Base-by-base conservation (phyloP, 2,113 vertebrate species). In the Aptenodytes forsteri region DNA sequence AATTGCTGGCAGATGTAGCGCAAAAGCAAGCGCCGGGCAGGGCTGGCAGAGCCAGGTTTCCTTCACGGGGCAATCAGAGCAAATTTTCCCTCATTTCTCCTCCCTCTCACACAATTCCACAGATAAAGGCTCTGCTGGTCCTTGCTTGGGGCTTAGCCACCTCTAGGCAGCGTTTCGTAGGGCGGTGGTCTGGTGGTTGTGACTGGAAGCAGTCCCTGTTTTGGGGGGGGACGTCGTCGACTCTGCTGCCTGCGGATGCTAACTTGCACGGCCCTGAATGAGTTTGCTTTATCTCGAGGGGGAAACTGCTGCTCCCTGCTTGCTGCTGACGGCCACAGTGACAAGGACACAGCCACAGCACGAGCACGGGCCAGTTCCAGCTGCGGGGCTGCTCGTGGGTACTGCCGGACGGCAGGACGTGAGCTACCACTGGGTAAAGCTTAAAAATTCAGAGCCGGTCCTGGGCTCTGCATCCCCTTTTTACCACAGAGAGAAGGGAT, bases 1-100 rank as follows among this genome's bases (percentile, higher is more conserved):
- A 1, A 4, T 10, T 27, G 23, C 64, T 8, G 14, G 13, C 52
- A 32, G 49, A n/a, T 4, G 44, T 52, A 46, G 25, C 69, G 56
- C 87, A 3, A 49, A 62, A 20, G 6, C 8, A 16, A 36, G 44
- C 2, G 0, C 26, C 2, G 3, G 2, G 1, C 2, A 0, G 38
- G 30, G 32, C 32, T 7, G 12, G 47, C 15, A 2, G n/a, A 36
- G 19, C 46, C 65, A 6, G 16, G 17, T 14, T 56, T 20, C 56
- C 55, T 46, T 84, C 65, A 0, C 0, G 0, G 22, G 9, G 21
- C 26, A 13, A 1, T 5, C 1, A 0, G 9, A 70, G 46, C 47
- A n/a, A 22, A 5, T 71, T 90, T 70, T 26, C 61, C 36, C 25
- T 71, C 26, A 3, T 89, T 80, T 36, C 44, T 44, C n/a, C 47